Percentiles rank a stretch among this genome's conserved stretches.
Conservation (phyloP, 2,797 vertebrate species). For the Hypotaenidia philippensis region DNA sequence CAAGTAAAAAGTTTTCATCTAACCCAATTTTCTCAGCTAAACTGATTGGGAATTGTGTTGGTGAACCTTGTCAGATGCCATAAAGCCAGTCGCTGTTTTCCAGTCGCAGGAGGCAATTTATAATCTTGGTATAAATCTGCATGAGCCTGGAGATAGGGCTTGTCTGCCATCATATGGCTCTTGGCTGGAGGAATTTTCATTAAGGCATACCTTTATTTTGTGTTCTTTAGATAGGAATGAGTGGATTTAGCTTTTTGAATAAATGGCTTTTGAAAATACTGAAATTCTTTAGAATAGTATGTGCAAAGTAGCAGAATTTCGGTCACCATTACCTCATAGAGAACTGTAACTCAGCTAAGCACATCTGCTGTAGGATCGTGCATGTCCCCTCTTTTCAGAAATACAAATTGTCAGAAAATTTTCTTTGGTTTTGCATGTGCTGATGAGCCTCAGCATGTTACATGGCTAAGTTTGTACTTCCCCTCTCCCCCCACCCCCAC, state of each 20-base stretch:
- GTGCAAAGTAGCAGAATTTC: neutral
- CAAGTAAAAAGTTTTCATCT: neutral
- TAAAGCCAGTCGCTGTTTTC: neutral
- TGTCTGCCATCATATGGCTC: neutral
- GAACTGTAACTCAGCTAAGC: neutral
- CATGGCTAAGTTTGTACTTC: neutral
- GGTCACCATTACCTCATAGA: neutral
- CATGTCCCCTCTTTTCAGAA: neutral
- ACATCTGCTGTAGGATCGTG: neutral
- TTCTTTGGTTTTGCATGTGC: neutral
- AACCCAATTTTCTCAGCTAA: neutral
- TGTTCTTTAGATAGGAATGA: neutral
- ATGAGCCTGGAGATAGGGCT: neutral
- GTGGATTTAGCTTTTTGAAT: neutral
- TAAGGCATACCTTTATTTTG: neutral
- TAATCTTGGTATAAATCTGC: neutral
- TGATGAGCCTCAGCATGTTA: rapidly evolving
- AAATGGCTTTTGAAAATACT: neutral
- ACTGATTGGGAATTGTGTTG: neutral
- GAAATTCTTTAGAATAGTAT: neutral
- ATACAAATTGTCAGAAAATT: neutral
- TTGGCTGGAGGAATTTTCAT: neutral
- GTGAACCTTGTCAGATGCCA: neutral
- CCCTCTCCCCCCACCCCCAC: neutral
- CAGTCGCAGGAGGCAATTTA: neutral